Evolutionary conservation across 2,888 invertebrate species (phyloP).

Genomic region (Brassicogethes aeneus): DNA sequence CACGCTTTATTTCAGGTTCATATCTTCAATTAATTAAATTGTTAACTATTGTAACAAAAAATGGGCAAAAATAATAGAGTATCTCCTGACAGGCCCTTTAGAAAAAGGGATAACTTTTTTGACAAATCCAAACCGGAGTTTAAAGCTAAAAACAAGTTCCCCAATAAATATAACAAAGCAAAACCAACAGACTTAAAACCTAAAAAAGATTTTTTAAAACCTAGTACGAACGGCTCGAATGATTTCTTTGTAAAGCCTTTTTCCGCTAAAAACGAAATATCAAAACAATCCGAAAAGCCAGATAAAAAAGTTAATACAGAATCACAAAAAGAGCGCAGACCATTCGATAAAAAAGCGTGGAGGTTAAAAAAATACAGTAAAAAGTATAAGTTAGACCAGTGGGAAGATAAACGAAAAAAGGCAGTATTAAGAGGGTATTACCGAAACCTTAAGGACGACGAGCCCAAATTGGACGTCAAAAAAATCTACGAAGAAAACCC

Average conservation of each 20-base stretch:
- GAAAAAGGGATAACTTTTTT: slow-evolving; percentile 13
- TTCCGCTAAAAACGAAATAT: neutral
- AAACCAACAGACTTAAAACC: slow-evolving; percentile 1
- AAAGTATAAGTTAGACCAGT: slow-evolving; percentile 59
- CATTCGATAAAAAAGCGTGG: slow-evolving; percentile 60
- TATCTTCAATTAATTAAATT: slow-evolving; percentile 6
- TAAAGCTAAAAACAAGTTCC: slow-evolving; percentile 4
- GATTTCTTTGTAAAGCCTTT: slow-evolving; percentile 11
- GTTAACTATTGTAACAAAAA: slow-evolving; percentile 8
- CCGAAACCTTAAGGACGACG: slow-evolving; percentile 43
- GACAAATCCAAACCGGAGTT: slow-evolving; percentile 7
- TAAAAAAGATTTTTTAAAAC: slow-evolving; percentile 6
- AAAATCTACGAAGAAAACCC: slow-evolving; percentile 40
- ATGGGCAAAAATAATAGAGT: slow-evolving; percentile 13
- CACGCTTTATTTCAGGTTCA: slow-evolving; percentile 26
- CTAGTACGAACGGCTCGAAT: slow-evolving; percentile 8
- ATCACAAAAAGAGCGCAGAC: slow-evolving; percentile 41
- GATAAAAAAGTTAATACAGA: slow-evolving; percentile 3
- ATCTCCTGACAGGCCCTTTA: slow-evolving; percentile 10
- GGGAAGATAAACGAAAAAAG: slow-evolving; percentile 57
- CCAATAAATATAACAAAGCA: slow-evolving; percentile 2
- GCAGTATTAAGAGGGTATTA: slow-evolving; percentile 48
- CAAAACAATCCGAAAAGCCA: slow-evolving; percentile 3
- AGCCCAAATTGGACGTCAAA: slow-evolving; percentile 42
- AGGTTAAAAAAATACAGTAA: slow-evolving; percentile 60